Percentiles rank a stretch among this genome's conserved stretches.
These are phyloP conservation scores for Dicrostonyx torquatus DNA, from an alignment of 2,797 vertebrate species.

Conservation along the genomic window DNA sequence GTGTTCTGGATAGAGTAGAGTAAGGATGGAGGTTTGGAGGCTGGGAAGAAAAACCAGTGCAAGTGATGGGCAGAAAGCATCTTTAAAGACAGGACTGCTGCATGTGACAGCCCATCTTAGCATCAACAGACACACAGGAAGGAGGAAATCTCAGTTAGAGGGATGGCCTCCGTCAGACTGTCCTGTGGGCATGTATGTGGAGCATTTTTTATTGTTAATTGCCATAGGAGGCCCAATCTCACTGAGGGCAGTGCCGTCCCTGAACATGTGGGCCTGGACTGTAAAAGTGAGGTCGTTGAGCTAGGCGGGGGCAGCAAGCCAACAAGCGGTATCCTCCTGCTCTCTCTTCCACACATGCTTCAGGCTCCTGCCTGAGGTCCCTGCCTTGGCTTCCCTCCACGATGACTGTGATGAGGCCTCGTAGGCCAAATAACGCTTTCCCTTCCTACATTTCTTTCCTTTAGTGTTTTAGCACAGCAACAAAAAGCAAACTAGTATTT, in stretches of 20 bases:
- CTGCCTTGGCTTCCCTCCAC: neutral
- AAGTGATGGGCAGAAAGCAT: neutral
- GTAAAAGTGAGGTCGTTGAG: neutral
- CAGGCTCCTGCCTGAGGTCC: neutral
- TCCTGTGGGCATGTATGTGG: neutral
- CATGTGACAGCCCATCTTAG: too few species aligned
- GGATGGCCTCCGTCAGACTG: neutral
- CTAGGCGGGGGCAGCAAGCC: neutral
- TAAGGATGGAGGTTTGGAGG: too few species aligned
- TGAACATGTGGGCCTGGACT: neutral
- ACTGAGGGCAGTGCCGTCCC: neutral
- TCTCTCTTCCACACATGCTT: neutral
- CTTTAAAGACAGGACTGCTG: too few species aligned
- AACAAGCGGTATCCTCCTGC: neutral
- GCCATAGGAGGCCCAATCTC: neutral
- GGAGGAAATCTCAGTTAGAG: neutral
- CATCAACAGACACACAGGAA: neutral
- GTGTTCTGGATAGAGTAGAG: neutral
- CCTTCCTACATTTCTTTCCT: neutral
- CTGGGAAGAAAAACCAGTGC: neutral
- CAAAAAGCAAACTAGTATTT: too few species aligned
- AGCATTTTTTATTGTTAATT: neutral
- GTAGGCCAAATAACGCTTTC: neutral
- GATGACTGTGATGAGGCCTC: neutral
- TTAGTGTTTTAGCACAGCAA: neutral